Evolutionary conservation across 2,797 vertebrate species (phyloP).

Genomic region (Caiman crocodilus): DNA sequence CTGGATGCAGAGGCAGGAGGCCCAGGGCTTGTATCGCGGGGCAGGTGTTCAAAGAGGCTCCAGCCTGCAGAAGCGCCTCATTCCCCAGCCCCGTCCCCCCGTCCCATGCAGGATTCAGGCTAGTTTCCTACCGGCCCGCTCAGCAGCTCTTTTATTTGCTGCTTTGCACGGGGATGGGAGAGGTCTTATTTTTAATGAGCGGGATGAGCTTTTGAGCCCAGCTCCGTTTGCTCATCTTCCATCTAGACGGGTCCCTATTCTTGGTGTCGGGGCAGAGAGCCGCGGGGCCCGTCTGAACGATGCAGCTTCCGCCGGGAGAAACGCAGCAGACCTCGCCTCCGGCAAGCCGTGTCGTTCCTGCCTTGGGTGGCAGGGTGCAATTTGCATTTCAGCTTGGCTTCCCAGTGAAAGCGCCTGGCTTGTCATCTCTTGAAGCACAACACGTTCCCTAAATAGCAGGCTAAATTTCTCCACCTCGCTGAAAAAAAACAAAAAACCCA

Average conservation of each 20-base stretch:
- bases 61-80: fast-evolving
- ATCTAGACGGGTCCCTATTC: not conserved
- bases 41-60: not conserved
- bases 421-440: slow-evolving; percentile 63
- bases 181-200: fast-evolving
- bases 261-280: not conserved
- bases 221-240: not conserved
- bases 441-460: slow-evolving; percentile 71
- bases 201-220: fast-evolving
- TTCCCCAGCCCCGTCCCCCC: fast-evolving
- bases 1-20: fast-evolving
- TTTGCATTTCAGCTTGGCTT: slow-evolving; percentile 63
- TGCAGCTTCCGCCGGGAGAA: fast-evolving
- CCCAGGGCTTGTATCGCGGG: not conserved
- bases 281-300: not conserved
- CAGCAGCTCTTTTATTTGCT: no score
- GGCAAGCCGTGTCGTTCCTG: not conserved
- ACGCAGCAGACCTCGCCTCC: not conserved
- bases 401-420: slow-evolving; percentile 62
- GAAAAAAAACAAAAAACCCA: slow-evolving; percentile 12
- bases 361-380: slow-evolving; percentile 58
- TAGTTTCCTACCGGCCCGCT: no score
- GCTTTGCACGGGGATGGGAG: no score
- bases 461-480: slow-evolving; percentile 71
- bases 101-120: no score